Percentiles rank a stretch among this genome's conserved stretches.
These are phyloP conservation scores for Pituophis catenifer DNA, from an alignment of 2,113 vertebrate genomes.

Conservation along the genomic window DNA sequence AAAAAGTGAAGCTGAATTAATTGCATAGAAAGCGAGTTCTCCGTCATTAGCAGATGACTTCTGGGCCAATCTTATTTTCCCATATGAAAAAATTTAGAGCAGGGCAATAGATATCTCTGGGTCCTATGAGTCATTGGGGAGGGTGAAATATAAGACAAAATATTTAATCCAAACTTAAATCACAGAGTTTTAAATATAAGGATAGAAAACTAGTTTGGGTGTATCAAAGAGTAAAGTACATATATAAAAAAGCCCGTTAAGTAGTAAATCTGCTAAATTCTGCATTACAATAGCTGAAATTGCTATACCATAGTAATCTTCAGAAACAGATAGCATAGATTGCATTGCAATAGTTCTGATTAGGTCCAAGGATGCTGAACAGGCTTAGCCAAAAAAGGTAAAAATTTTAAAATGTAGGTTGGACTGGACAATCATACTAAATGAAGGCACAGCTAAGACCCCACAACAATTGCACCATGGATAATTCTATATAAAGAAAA, in stretches of 20 bases:
- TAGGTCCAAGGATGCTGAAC: neutral
- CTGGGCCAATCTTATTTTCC: neutral
- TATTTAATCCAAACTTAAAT: neutral
- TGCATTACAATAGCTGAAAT: neutral
- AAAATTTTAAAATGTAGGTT: neutral
- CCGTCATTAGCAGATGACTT: neutral
- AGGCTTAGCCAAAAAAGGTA: neutral
- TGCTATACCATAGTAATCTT: neutral
- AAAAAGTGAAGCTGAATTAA: neutral
- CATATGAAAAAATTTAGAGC: neutral
- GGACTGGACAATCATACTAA: neutral
- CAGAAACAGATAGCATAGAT: neutral
- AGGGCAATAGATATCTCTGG: neutral
- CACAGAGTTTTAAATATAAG: neutral
- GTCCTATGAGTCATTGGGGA: neutral
- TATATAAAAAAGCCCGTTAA: neutral
- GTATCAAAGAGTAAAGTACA: neutral
- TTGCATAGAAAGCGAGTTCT: neutral
- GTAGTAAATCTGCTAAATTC: neutral
- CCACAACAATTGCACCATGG: neutral
- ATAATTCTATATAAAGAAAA: neutral
- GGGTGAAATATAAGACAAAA: neutral
- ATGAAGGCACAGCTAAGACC: neutral
- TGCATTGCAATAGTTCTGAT: neutral
- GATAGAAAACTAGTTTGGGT: neutral